Evolutionary conservation across 2,113 vertebrate species (phyloP).

Genomic region (Nerophis ophidion): DNA sequence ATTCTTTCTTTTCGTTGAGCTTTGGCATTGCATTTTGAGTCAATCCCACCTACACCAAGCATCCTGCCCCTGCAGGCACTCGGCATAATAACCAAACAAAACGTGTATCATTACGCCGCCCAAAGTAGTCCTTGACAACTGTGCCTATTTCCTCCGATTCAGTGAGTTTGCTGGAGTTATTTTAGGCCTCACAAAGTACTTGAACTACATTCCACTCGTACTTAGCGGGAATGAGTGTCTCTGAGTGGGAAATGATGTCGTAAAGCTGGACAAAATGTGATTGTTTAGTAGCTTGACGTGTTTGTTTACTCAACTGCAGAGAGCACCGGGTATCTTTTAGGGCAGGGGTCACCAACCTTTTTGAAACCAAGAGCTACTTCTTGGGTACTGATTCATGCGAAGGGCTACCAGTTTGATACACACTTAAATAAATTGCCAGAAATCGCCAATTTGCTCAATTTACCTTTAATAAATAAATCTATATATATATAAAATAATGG

Average conservation of each 20-base stretch:
- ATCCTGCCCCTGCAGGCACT: conserved; percentile 12
- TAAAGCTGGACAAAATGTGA: not conserved
- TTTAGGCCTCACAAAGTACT: not conserved
- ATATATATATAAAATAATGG: too few relatives aligned
- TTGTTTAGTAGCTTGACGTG: not conserved
- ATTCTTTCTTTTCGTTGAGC: conserved; percentile 3
- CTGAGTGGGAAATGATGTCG: not conserved
- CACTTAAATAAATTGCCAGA: too few relatives aligned
- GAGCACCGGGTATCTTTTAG: not conserved
- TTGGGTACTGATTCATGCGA: too few relatives aligned
- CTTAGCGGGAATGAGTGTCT: not conserved
- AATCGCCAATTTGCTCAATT: too few relatives aligned
- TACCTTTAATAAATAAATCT: too few relatives aligned
- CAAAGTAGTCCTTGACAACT: conserved; percentile 28
- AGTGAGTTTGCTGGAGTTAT: not conserved
- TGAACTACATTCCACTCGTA: conserved; percentile 3
- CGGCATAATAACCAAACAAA: conserved; percentile 7
- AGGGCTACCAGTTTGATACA: too few relatives aligned
- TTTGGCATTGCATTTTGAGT: conserved; percentile 15
- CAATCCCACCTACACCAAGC: conserved; percentile 5
- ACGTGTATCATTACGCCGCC: conserved; percentile 21
- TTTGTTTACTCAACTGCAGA: not conserved
- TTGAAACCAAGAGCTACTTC: too few relatives aligned
- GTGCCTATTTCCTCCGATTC: not conserved
- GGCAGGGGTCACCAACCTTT: too few relatives aligned